These are phyloP conservation scores for Hetaerina americana DNA, from an alignment of 1,140 invertebrate genomes.

Conservation along the genomic window DNA sequence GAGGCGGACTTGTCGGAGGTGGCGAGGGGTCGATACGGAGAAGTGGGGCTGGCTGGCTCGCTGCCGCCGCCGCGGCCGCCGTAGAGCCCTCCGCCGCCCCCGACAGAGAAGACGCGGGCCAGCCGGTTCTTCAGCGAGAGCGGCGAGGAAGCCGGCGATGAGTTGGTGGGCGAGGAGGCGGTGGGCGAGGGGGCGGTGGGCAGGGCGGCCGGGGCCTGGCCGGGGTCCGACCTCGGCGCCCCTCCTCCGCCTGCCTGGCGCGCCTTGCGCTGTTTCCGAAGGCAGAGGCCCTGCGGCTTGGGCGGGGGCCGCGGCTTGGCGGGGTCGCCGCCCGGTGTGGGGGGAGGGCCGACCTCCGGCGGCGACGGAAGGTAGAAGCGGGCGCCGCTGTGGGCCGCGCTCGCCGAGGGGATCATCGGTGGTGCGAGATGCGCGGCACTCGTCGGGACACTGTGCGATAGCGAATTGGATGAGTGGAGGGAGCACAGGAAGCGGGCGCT, in stretches of 20 bases:
- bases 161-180: neutral
- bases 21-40: neutral
- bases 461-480: neutral
- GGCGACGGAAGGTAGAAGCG: neutral
- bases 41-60: neutral
- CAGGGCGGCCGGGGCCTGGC: neutral
- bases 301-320: neutral
- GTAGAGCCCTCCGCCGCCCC: too few relatives aligned
- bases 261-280: neutral
- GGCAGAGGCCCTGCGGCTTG: neutral
- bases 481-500: neutral
- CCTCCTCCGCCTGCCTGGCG: too few relatives aligned
- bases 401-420: neutral
- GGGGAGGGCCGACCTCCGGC: too few relatives aligned
- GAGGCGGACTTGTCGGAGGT: too few relatives aligned
- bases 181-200: neutral
- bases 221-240: neutral
- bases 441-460: neutral
- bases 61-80: neutral
- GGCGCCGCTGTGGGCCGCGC: neutral
- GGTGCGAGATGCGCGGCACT: neutral
- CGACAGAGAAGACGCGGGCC: neutral
- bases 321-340: neutral
- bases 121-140: neutral
- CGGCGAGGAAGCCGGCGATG: neutral